These are phyloP conservation scores for Geopemphigus sp. DNA, from an alignment of 1,140 invertebrate genomes.

Conservation along the genomic window DNA sequence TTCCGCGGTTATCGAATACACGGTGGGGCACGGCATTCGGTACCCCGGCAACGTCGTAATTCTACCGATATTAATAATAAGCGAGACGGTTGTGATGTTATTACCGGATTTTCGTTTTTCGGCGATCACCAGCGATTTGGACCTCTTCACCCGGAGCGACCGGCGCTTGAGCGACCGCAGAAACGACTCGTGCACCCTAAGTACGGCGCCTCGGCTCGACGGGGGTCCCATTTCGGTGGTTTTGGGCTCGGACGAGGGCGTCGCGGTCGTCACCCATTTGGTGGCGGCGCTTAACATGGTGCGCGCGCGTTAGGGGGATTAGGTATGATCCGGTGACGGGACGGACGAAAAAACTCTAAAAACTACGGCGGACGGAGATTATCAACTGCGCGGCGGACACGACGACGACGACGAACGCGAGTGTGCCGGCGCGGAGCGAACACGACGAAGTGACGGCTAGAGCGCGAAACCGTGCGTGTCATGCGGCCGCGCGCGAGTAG, in stretches of 20 bases:
- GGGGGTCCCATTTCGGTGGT: conserved; percentile 45
- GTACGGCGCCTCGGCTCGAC: conserved; percentile 8
- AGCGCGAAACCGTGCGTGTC: conserved; percentile 25
- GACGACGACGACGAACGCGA: background rate
- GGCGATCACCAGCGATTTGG: conserved; percentile 66
- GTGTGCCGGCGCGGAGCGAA: background rate
- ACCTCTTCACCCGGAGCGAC: conserved; percentile 67
- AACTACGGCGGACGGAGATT: background rate
- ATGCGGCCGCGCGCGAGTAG: conserved; percentile 48
- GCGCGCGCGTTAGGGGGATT: no score
- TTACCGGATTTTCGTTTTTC: conserved; percentile 73
- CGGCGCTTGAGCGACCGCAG: conserved; percentile 66
- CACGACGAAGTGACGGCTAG: conserved; percentile 11
- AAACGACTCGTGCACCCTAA: conserved; percentile 66
- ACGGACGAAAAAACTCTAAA: no score
- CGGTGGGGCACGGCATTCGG: no score
- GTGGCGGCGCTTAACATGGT: conserved; percentile 40
- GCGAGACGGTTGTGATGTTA: no score
- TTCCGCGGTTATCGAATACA: no score
- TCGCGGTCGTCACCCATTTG: conserved; percentile 39
- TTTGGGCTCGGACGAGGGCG: conserved; percentile 19
- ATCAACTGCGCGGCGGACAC: background rate
- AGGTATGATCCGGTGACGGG: no score
- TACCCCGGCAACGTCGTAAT: no score
- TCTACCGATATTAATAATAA: no score